Percentiles rank a stretch among this genome's conserved stretches.
phyloP scores from a whole-genome alignment of 2,888 invertebrate genomes.

The Meteorus cinctellus region DNA sequence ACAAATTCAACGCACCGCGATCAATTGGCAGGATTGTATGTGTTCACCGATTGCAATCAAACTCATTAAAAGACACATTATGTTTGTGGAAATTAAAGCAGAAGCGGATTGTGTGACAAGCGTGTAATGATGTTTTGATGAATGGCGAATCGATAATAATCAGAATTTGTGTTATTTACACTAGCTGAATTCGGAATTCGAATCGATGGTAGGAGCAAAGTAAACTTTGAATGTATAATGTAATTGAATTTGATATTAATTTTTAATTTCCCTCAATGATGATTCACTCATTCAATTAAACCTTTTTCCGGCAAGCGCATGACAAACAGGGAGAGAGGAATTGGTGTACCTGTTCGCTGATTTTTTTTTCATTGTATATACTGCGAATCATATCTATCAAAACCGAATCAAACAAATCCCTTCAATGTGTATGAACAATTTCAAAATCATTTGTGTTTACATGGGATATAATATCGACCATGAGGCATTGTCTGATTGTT shows the following conservation, averaged over 20 bases:
- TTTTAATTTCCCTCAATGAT: neutral
- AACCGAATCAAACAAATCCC: no score
- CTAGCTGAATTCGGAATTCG: neutral
- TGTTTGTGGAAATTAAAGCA: conserved; percentile 58
- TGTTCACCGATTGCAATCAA: conserved; percentile 65
- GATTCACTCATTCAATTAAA: no score
- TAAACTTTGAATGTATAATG: neutral
- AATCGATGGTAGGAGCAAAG: neutral
- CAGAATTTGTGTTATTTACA: conserved; percentile 35
- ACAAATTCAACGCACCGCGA: conserved; percentile 48
- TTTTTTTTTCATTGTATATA: neutral
- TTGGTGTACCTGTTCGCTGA: neutral
- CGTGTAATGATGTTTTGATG: conserved; percentile 63
- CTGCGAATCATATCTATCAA: neutral
- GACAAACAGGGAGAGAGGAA: neutral
- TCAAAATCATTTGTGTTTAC: no score
- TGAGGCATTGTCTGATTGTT: conserved; percentile 66
- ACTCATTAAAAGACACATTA: conserved; percentile 65
- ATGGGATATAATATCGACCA: conserved; percentile 52
- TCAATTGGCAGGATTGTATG: conserved; percentile 64
- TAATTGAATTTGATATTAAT: neutral
- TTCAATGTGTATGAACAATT: no score
- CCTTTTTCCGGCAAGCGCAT: neutral
- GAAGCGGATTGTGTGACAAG: conserved; percentile 49
- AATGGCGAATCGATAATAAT: conserved; percentile 65